These are phyloP conservation scores for Zhengitettix transpicula DNA, from an alignment of 2,888 invertebrate genomes.

Conservation along the genomic window DNA sequence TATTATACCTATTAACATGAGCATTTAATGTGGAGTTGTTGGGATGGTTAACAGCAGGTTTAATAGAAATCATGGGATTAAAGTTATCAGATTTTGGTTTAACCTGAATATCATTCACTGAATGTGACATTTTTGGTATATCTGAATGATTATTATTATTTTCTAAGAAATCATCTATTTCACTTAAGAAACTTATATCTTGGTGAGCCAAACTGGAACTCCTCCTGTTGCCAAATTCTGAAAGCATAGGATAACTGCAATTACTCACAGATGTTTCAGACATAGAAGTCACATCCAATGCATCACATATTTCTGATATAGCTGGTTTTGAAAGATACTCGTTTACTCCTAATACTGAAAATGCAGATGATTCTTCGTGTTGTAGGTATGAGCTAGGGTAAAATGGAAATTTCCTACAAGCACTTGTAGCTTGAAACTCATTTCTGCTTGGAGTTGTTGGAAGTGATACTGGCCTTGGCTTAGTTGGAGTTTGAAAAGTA, in stretches of 20 bases:
- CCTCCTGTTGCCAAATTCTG: neutral
- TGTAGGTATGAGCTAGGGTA: no score
- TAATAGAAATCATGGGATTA: no score
- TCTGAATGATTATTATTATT: conserved; percentile 2
- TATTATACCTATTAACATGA: no score
- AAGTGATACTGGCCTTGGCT: conserved; percentile 19
- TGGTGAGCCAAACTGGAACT: neutral
- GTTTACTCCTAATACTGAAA: no score
- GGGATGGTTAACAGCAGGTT: no score
- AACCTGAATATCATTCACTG: neutral
- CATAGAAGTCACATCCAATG: no score
- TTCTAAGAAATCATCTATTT: conserved; percentile 9
- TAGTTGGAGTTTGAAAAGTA: conserved; percentile 19
- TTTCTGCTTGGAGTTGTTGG: conserved; percentile 20
- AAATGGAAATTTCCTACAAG: no score
- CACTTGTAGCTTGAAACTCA: neutral
- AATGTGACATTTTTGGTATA: neutral
- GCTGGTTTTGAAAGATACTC: no score
- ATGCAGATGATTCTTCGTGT: no score
- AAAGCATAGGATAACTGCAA: neutral
- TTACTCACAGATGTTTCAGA: neutral
- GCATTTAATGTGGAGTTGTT: no score
- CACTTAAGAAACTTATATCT: conserved; percentile 5
- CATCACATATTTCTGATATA: no score
- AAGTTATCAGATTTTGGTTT: no score